Base-by-base conservation (phyloP, 2,113 vertebrate species). In the Xiphias gladius region DNA sequence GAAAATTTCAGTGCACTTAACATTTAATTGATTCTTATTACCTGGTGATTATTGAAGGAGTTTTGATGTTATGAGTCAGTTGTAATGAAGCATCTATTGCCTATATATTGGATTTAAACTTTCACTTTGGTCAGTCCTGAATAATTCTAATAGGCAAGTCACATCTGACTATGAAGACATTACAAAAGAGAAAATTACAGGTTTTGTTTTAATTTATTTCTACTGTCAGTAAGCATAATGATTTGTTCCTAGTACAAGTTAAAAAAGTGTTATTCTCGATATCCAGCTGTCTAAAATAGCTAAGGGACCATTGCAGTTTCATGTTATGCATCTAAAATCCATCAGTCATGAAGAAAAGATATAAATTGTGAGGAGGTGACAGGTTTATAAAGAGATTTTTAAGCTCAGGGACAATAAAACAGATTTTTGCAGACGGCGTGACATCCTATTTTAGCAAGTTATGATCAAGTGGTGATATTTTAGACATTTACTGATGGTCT, bases 21-120 rank as follows among this genome's bases (percentile, higher is more conserved):
- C 4, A 62, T 41, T 37, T 79, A n/a, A 70, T 61, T 82, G 61
- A 69, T 37, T 84, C 28, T 59, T n/a, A 17, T 66, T 46, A 65
- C 20, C 13, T 54, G n/a, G 28, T 28, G 59, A 68, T 76, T 52
- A 76, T 52, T 52, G 59, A 66, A 7, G 69, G 28, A 57, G 43
- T 28, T 71, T 69, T 59, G 12, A 74, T 35, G 54, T 48, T 26
- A 46, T 52, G 20, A 52, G 46, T 55, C 20, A 69, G 32, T 52
- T 43, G 17, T 77, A 62, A n/a, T 46, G 57, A 79, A 50, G 39
- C 77, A 30, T 37, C 7, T 32, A 16, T 32, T 24, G 20, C 32
- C 16, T 43, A 1, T 62, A 35, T 74, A 20, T 63, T 35, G 32
- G 32, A 6, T 35, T 69, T 32, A 64, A 67, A 17, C 14, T 30